Percentiles rank a stretch among this genome's conserved stretches.
These are phyloP conservation scores for Sturnira hondurensis DNA, from an alignment of 2,113 vertebrate genomes.

Conservation along the genomic window DNA sequence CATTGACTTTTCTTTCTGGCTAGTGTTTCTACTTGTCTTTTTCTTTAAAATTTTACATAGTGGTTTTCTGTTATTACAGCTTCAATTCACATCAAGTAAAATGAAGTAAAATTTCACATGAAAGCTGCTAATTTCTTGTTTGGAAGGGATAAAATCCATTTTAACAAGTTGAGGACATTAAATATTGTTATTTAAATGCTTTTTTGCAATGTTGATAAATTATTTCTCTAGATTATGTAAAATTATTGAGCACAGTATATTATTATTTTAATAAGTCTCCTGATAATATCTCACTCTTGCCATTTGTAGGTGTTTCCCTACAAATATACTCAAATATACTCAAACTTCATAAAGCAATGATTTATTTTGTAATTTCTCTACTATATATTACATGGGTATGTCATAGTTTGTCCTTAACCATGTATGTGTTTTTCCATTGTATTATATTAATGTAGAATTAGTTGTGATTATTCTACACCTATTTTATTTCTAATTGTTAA, in stretches of 20 bases:
- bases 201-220: not conserved
- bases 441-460: not conserved
- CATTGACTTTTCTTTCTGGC: not conserved
- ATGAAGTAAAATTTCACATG: not conserved
- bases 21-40: not conserved
- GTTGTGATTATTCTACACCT: not conserved
- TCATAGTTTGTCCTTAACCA: not conserved
- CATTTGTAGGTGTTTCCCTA: not conserved
- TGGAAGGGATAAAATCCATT: not conserved
- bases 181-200: not conserved
- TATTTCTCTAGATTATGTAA: not conserved
- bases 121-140: not conserved
- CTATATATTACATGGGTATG: not conserved
- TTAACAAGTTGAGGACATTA: not conserved
- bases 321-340: no score
- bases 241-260: not conserved
- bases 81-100: not conserved
- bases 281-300: not conserved
- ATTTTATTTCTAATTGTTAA: conserved; percentile 1
- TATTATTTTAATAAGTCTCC: not conserved
- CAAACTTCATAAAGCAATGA: not conserved
- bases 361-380: not conserved
- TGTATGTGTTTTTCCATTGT: not conserved
- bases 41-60: not conserved
- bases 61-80: not conserved